Percentiles rank a stretch among this genome's conserved stretches.
Evolutionary conservation across 1,140 invertebrate species (phyloP).

Genomic region (Drosophila subpulchrella): DNA sequence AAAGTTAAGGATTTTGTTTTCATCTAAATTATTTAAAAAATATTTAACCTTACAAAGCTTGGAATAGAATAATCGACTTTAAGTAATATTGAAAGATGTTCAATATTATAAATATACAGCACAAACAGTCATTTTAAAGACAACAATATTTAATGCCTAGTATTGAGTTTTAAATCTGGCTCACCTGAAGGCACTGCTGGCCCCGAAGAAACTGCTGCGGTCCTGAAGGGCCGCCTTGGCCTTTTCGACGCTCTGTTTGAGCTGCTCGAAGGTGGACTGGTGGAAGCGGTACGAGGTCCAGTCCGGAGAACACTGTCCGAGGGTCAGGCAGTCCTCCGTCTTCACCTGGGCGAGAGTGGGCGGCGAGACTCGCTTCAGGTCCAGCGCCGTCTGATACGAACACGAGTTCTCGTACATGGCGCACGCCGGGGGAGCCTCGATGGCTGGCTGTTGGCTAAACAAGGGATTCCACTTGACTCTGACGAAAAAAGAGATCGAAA

Average conservation of each 20-base stretch:
- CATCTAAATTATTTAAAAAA: too few species aligned
- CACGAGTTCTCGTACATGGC: conserved; percentile 95
- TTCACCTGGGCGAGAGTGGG: conserved; percentile 85
- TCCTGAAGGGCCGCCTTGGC: conserved; percentile 92
- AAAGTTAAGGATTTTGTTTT: too few species aligned
- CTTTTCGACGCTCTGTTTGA: conserved; percentile 95
- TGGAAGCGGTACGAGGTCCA: conserved; percentile 91
- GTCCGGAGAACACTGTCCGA: conserved; percentile 86
- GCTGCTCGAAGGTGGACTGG: conserved; percentile 93
- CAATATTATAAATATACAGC: too few species aligned
- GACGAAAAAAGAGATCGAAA: not conserved
- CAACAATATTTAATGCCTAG: too few species aligned
- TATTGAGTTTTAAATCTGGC: not conserved
- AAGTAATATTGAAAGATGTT: too few species aligned
- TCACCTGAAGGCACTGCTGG: conserved; percentile 83
- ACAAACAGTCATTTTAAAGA: too few species aligned
- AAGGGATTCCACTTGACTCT: conserved; percentile 83
- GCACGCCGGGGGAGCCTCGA: conserved; percentile 55
- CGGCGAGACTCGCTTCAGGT: conserved; percentile 90
- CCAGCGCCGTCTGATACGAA: conserved; percentile 93
- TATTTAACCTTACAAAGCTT: too few species aligned
- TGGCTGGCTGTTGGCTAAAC: conserved; percentile 70
- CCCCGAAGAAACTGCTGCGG: conserved; percentile 82
- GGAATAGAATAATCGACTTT: too few species aligned
- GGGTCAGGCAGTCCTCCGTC: conserved; percentile 86